Percentiles rank a stretch among this genome's conserved stretches.
Conservation (phyloP, 2,113 vertebrate species). For the Aegotheles bennettii region DNA sequence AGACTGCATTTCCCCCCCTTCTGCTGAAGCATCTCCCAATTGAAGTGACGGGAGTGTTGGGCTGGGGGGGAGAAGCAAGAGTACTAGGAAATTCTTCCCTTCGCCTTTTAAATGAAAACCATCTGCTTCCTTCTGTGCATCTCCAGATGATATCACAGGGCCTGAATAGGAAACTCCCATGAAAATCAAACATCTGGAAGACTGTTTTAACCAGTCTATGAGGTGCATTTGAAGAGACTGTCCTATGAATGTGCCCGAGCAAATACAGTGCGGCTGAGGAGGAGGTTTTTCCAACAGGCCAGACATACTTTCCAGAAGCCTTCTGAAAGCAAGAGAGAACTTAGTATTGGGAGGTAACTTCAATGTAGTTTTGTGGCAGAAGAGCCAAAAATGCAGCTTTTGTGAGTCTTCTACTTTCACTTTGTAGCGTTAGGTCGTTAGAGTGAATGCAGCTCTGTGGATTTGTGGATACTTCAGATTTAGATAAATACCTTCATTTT, state of each 20-base stretch:
- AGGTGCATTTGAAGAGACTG: conserved; percentile 5
- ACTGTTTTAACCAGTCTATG: not conserved
- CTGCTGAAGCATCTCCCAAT: not conserved
- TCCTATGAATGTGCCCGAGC: not conserved
- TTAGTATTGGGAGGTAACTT: not conserved
- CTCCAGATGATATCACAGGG: conserved; percentile 58
- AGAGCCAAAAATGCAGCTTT: not conserved
- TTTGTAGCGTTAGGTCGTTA: not conserved
- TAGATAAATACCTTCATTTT: conserved; percentile 14
- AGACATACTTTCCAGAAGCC: not conserved
- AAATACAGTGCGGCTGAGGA: not conserved
- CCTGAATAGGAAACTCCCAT: conserved; percentile 47
- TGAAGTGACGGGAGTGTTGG: not conserved
- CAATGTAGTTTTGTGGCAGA: not conserved
- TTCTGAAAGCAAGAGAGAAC: not conserved
- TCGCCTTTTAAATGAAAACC: conserved; percentile 20
- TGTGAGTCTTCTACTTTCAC: not conserved
- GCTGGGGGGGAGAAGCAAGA: not conserved
- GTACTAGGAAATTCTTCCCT: conserved; percentile 43
- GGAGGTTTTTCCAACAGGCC: not conserved
- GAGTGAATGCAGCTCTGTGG: not conserved
- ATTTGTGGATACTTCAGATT: not conserved
- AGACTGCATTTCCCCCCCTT: not conserved
- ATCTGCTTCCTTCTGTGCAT: conserved; percentile 50
- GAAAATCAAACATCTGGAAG: conserved; percentile 55